These are phyloP conservation scores for Drosophila pseudoobscura DNA, from an alignment of 1,140 invertebrate genomes.

Conservation along the genomic window DNA sequence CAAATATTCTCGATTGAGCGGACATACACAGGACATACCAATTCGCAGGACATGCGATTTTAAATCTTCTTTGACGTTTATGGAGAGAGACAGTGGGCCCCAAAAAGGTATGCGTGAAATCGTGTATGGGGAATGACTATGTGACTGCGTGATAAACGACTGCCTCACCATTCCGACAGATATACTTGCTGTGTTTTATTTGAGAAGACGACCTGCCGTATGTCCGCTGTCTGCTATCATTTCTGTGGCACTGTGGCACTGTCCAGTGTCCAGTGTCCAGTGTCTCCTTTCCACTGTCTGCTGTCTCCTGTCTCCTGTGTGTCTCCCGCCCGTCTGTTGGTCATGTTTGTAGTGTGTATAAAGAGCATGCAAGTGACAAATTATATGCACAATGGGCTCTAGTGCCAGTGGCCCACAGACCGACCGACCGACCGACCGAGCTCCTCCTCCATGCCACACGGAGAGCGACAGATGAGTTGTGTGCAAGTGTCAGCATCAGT, in stretches of 20 bases:
- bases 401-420: neutral
- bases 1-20: conserved; percentile 45
- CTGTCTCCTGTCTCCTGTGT: neutral
- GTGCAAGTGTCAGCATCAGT: conserved; percentile 61
- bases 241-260: neutral
- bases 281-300: conserved; percentile 7
- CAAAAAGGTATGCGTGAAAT: conserved; percentile 32
- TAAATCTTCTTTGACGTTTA: conserved; percentile 45
- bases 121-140: conserved; percentile 1
- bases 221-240: conserved; percentile 10
- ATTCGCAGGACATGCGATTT: conserved; percentile 9
- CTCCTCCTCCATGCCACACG: neutral
- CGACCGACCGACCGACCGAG: no score
- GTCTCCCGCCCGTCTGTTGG: conserved; percentile 18
- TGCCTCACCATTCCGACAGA: conserved; percentile 47
- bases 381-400: conserved; percentile 50
- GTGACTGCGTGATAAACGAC: conserved; percentile 50
- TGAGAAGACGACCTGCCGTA: conserved; percentile 33
- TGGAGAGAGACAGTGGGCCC: conserved; percentile 34
- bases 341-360: conserved; percentile 35
- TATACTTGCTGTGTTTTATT: conserved; percentile 54
- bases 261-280: neutral
- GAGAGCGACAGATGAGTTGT: conserved; percentile 42
- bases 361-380: conserved; percentile 62
- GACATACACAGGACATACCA: conserved; percentile 1